Conservation (phyloP, 2,888 invertebrate species). For the Dione vanillae region DNA sequence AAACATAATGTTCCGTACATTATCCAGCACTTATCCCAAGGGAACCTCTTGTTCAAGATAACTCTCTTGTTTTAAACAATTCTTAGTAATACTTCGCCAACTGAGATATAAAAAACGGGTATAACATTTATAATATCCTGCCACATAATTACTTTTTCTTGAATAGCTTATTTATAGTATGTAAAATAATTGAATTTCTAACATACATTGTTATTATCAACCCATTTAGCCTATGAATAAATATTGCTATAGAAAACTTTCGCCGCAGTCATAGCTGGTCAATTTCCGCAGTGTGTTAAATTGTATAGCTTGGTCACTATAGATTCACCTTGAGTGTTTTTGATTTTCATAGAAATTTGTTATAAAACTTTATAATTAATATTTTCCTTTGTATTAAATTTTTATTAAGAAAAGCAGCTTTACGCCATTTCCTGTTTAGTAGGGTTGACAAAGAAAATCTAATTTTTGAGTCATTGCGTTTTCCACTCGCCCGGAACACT, state of each 20-base stretch:
- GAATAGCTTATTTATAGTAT: neutral
- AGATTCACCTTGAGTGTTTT: neutral
- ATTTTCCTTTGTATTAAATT: neutral
- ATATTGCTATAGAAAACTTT: neutral
- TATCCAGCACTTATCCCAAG: neutral
- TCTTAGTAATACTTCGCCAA: neutral
- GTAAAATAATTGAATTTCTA: neutral
- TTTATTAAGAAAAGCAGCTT: too few relatives aligned
- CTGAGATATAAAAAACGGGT: neutral
- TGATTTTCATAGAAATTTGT: neutral
- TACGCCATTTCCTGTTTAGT: too few relatives aligned
- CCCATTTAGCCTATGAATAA: neutral
- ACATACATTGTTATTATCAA: neutral
- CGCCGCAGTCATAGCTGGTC: conserved; percentile 8
- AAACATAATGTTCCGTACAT: neutral
- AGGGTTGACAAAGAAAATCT: too few relatives aligned
- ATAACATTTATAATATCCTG: neutral
- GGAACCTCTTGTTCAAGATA: neutral
- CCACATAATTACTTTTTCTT: neutral
- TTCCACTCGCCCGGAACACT: too few relatives aligned
- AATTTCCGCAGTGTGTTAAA: conserved; percentile 15
- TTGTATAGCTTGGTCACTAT: conserved; percentile 10
- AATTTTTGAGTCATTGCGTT: too few relatives aligned
- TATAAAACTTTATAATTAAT: neutral
- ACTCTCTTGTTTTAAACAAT: neutral